Percentiles rank a stretch among this genome's conserved stretches.
Evolutionary conservation across 1,140 invertebrate genomes (phyloP).

Genomic region (Diabrotica undecimpunctata): DNA sequence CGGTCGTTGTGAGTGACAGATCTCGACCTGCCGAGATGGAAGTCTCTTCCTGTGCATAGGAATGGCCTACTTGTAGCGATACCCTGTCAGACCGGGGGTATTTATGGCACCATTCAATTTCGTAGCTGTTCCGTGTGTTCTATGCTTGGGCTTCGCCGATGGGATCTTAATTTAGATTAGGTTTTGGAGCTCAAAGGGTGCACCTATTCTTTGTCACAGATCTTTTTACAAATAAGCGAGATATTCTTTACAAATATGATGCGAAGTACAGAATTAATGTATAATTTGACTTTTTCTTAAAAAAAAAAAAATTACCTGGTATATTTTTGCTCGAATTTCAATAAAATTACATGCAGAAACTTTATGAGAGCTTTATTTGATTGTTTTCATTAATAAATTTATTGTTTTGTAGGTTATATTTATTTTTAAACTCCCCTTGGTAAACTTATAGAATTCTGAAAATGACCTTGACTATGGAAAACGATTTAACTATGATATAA

Average conservation of each 20-base stretch:
- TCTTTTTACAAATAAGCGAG: too few relatives aligned
- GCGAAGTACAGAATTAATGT: too few relatives aligned
- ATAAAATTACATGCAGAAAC: too few relatives aligned
- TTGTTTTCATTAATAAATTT: neutral
- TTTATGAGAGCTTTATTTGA: neutral
- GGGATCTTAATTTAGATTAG: neutral
- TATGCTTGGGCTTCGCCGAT: slow-evolving; percentile 9
- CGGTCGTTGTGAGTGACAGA: slow-evolving; percentile 43
- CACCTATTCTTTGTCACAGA: neutral
- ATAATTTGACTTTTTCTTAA: too few relatives aligned
- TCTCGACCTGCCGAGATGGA: slow-evolving; percentile 45
- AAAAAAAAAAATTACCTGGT: too few relatives aligned
- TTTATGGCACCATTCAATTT: slow-evolving; percentile 38
- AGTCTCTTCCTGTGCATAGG: slow-evolving; percentile 45
- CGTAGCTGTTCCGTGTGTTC: slow-evolving; percentile 16
- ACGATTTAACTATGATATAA: too few relatives aligned
- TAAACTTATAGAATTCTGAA: too few relatives aligned
- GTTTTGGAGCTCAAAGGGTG: neutral
- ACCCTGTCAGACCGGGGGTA: slow-evolving; percentile 35
- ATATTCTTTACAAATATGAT: too few relatives aligned
- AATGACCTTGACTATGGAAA: too few relatives aligned
- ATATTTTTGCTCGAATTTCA: too few relatives aligned
- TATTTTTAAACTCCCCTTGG: too few relatives aligned
- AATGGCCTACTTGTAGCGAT: slow-evolving; percentile 45
- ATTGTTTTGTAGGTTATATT: too few relatives aligned